These are phyloP conservation scores for Coremacera marginata DNA, from an alignment of 2,888 invertebrate genomes.

Conservation along the genomic window DNA sequence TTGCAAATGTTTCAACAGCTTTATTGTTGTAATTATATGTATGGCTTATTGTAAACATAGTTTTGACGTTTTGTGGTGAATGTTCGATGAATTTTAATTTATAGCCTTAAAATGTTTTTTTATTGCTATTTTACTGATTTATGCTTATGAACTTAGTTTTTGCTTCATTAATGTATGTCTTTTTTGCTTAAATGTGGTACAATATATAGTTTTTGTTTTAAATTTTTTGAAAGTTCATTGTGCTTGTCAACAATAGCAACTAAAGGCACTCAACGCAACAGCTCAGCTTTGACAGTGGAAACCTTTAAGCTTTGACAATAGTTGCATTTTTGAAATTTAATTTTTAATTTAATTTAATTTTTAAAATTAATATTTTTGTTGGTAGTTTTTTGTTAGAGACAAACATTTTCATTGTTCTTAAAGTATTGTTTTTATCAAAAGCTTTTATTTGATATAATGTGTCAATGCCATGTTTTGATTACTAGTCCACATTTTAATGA, in stretches of 20 bases:
- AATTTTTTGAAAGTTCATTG: constrained; percentile 3
- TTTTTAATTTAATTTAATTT: too few species aligned
- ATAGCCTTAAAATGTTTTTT: neutral
- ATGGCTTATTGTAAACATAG: neutral
- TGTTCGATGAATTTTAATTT: constrained; percentile 1
- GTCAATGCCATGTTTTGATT: too few species aligned
- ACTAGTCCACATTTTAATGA: too few species aligned
- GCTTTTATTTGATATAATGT: too few species aligned
- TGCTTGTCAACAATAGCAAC: neutral
- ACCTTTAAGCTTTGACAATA: neutral
- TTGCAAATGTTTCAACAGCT: neutral
- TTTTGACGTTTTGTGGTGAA: neutral
- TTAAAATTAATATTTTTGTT: too few species aligned
- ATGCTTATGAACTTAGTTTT: too few species aligned
- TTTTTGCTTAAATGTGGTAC: neutral
- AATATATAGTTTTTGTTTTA: neutral
- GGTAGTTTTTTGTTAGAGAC: too few species aligned
- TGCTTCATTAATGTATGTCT: neutral
- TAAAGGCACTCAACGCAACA: too few species aligned
- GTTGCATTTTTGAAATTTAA: neutral
- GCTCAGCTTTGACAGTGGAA: neutral
- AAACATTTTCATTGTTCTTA: too few species aligned
- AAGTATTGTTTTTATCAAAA: too few species aligned
- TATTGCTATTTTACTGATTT: neutral
- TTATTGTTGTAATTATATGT: neutral